Percentiles rank a stretch among this genome's conserved stretches.
phyloP scores from a whole-genome alignment of 2,797 vertebrate species.

The Mareca penelope region DNA sequence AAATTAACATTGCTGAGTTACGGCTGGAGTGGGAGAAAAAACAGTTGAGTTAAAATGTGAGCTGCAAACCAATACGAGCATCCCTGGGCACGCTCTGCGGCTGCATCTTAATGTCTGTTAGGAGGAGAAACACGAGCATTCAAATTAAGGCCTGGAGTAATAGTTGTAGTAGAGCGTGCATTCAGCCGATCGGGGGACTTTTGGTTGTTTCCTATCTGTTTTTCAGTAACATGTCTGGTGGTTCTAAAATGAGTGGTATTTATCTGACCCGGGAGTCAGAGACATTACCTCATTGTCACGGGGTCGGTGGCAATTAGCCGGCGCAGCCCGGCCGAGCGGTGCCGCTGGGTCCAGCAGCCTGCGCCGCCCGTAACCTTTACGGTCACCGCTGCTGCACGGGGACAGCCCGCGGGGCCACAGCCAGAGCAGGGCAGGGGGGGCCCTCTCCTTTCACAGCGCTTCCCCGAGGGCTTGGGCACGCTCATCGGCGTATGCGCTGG shows the following conservation, averaged over 20 bases:
- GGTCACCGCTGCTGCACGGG: background rate
- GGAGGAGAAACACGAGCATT: background rate
- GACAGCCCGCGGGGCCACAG: background rate
- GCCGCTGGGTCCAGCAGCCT: slow-evolving; percentile 42
- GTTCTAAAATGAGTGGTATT: slow-evolving; percentile 64
- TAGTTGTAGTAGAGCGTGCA: slow-evolving; percentile 1
- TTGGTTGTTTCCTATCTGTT: slow-evolving; percentile 49
- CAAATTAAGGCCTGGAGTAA: background rate
- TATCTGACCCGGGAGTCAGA: slow-evolving; percentile 65
- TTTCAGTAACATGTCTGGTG: slow-evolving; percentile 52
- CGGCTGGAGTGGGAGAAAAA: background rate
- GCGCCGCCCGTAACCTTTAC: slow-evolving; percentile 50
- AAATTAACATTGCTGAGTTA: slow-evolving; percentile 27
- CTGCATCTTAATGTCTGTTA: background rate
- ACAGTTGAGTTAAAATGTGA: background rate
- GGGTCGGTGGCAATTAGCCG: slow-evolving; percentile 60
- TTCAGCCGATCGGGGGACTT: slow-evolving; percentile 12
- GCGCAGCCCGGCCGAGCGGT: slow-evolving; percentile 48
- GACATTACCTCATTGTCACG: slow-evolving; percentile 71
- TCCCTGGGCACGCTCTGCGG: background rate
- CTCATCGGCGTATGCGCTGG: rapidly evolving
- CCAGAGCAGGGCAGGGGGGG: background rate
- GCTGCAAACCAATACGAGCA: background rate
- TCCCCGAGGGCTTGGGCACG: background rate
- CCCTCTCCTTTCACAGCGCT: background rate